Conservation (phyloP, 92 coral and sea anemone species). For the Hydrozoanthus gracilis region DNA sequence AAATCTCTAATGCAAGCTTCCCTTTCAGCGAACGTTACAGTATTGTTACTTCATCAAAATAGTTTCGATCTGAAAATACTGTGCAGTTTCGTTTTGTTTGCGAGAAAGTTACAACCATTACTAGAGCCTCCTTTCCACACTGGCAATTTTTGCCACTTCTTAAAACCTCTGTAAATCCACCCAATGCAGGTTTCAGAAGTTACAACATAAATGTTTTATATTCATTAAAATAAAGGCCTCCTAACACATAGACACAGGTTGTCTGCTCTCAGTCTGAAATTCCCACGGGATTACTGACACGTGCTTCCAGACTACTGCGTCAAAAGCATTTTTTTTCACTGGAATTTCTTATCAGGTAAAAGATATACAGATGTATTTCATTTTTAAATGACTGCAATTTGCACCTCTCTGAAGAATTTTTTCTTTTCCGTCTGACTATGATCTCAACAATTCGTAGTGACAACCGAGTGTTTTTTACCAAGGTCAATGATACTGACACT, state of each 20-base stretch:
- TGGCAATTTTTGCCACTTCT: background rate
- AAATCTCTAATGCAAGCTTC: background rate
- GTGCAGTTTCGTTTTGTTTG: background rate
- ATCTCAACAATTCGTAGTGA: no score
- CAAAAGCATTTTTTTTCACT: background rate
- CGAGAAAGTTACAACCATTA: conserved; percentile 1
- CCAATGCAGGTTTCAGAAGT: background rate
- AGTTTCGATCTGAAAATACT: background rate
- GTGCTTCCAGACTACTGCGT: background rate
- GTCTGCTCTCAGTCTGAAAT: background rate
- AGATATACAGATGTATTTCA: no score
- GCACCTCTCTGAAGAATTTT: no score
- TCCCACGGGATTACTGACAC: background rate
- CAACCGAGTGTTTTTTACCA: no score
- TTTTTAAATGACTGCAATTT: no score
- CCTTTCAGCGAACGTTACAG: background rate
- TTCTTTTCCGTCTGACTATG: no score
- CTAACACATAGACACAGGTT: background rate
- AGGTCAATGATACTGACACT: no score
- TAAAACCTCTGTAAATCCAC: conserved; percentile 3
- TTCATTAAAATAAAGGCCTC: background rate
- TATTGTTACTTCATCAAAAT: background rate
- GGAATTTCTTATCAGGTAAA: no score
- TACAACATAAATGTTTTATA: background rate
- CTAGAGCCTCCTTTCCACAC: conserved; percentile 1